phyloP scores from a whole-genome alignment of 2,888 invertebrate genomes.

The Cephus pulcher region DNA sequence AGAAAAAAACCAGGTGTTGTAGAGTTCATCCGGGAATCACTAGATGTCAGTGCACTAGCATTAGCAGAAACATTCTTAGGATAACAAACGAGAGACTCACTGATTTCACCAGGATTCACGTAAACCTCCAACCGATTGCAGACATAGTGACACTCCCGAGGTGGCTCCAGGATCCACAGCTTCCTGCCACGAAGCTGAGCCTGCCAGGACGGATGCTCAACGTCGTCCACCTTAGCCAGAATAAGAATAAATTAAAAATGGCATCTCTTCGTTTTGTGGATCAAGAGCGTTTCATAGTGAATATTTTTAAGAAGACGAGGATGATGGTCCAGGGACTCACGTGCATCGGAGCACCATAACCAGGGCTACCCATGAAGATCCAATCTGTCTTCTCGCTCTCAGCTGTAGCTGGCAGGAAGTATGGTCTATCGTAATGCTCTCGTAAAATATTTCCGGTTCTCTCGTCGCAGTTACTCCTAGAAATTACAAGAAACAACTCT shows the following conservation, averaged over 20 bases:
- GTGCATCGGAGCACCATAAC: constrained; percentile 95
- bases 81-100: constrained; percentile 70
- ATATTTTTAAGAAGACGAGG: not conserved
- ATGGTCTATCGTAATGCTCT: constrained; percentile 84
- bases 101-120: constrained; percentile 89
- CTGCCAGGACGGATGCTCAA: constrained; percentile 95
- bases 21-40: no score
- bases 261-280: not conserved
- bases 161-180: constrained; percentile 90
- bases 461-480: constrained; percentile 93
- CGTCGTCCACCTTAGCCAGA: constrained; percentile 85
- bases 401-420: constrained; percentile 87
- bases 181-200: constrained; percentile 93
- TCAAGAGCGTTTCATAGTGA: not conserved
- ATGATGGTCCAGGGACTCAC: constrained; percentile 69
- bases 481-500: constrained; percentile 12
- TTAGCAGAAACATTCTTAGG: no score
- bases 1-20: no score
- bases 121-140: constrained; percentile 78
- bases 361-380: constrained; percentile 97
- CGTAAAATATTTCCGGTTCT: constrained; percentile 82
- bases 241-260: constrained; percentile 10
- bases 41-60: no score
- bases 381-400: constrained; percentile 93
- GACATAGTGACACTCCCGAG: constrained; percentile 88